Conservation (phyloP, 2,888 invertebrate species). For the Spodoptera picta region DNA sequence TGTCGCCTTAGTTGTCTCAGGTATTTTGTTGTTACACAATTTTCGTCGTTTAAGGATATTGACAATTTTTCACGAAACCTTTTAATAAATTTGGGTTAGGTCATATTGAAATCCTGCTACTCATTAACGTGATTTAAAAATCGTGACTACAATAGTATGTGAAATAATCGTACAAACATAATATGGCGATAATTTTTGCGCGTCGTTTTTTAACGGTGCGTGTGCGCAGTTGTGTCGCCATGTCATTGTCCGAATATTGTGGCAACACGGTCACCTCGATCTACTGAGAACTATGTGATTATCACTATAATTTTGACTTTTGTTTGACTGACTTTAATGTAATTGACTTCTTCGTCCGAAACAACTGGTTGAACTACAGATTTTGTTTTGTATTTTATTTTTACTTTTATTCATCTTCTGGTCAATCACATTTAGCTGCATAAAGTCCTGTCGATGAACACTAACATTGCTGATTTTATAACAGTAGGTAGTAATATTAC, state of each 20-base stretch:
- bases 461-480: no score
- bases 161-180: neutral
- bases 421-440: no score
- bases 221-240: conserved; percentile 38
- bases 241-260: conserved; percentile 41
- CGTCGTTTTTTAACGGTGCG: conserved; percentile 39
- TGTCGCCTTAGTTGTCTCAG: conserved; percentile 3
- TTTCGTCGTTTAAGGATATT: neutral
- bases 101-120: no score
- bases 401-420: no score
- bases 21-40: conserved; percentile 1
- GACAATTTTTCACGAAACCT: neutral
- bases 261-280: conserved; percentile 53
- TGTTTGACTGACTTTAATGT: conserved; percentile 12
- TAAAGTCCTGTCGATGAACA: no score
- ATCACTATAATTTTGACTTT: conserved; percentile 11
- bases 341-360: neutral
- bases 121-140: no score
- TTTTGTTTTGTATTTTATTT: neutral
- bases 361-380: conserved; percentile 5
- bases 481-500: no score
- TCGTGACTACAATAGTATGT: no score
- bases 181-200: conserved; percentile 20
- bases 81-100: no score
- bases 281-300: conserved; percentile 25